Conservation (phyloP, 1,140 invertebrate species). For the Adelges cooleyi region DNA sequence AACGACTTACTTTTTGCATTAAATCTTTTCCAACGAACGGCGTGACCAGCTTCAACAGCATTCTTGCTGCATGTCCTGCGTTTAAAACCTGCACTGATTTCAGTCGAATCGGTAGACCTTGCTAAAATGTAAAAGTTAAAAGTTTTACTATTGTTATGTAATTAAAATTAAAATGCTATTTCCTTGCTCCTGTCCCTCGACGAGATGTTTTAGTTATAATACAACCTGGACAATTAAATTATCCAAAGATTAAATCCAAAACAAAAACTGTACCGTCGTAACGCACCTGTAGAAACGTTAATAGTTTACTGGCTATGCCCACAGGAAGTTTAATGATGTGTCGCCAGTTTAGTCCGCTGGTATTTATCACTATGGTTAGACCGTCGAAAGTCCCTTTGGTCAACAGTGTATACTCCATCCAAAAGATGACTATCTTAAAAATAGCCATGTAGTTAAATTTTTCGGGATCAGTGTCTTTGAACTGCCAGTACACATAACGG, state of each 20-base stretch:
- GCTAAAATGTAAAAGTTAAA: background rate
- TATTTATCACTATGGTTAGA: background rate
- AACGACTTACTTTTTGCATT: background rate
- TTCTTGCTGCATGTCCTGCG: background rate
- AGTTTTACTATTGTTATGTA: no score
- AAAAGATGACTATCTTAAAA: background rate
- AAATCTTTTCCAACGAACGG: background rate
- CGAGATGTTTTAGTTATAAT: no score
- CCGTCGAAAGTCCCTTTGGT: background rate
- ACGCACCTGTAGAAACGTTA: conserved; percentile 2
- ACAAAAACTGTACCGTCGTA: no score
- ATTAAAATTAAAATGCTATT: no score
- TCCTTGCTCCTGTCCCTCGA: no score
- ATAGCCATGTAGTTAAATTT: background rate
- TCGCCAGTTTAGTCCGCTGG: background rate
- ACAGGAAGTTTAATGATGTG: background rate
- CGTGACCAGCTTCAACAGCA: background rate
- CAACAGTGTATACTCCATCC: background rate
- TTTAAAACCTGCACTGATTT: conserved; percentile 10
- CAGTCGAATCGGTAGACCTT: background rate
- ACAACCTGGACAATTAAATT: no score
- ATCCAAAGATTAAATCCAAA: no score
- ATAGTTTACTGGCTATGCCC: background rate
- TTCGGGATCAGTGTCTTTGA: background rate
- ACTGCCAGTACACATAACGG: background rate